Evolutionary conservation across 2,888 invertebrate species (phyloP), one percentile per base, ranked within the genome.

Genomic region (Bursaphelenchus okinawaensis): DNA sequence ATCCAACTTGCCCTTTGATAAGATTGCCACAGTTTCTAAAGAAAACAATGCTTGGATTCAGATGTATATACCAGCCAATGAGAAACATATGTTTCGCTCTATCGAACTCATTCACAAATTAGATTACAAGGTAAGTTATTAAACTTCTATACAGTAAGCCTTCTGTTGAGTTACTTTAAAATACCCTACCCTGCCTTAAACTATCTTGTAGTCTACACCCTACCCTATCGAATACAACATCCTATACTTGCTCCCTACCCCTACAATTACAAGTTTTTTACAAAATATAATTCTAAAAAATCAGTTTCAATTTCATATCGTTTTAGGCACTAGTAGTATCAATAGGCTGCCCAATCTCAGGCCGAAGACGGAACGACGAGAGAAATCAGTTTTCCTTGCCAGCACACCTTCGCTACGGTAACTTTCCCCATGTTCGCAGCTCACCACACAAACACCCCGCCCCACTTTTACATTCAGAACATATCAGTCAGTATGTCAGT

Each of bases 271-370:
- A 7, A 29, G 7, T 29, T 9, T 29, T 29, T 29, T 40, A 40
- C 2, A 16, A 40, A n/a, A 40, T n/a, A 40, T 16, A 40, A 29
- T n/a, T n/a, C n/a, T n/a, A n/a, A n/a, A n/a, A n/a, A n/a, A n/a
- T n/a, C n/a, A n/a, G n/a, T n/a, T n/a, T n/a, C n/a, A 40, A 40
- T 4, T 4, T 16, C n/a, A n/a, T 40, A 1, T 40, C 40, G 6
- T 93, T 69, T 8, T 63, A 70, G 16, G 77, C 75, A 23, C 63
- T 76, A 6, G 75, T 77, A n/a, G 62, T 76, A 16, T 75, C 76
- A 0, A 89, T 93, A 0, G 93, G 93, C 83, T 90, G 92, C 0
- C 92, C 92, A 0, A 83, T 79, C 16, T 72, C 73, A 4, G 94
- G 94, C 0, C 86, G 89, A 62, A 86, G 93, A 54, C 52, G 66